A percentile compares a stretch with the other conserved stretches of the same genome.
Conservation (phyloP, 2,888 invertebrate genomes). For the Seira sanloemensis region DNA sequence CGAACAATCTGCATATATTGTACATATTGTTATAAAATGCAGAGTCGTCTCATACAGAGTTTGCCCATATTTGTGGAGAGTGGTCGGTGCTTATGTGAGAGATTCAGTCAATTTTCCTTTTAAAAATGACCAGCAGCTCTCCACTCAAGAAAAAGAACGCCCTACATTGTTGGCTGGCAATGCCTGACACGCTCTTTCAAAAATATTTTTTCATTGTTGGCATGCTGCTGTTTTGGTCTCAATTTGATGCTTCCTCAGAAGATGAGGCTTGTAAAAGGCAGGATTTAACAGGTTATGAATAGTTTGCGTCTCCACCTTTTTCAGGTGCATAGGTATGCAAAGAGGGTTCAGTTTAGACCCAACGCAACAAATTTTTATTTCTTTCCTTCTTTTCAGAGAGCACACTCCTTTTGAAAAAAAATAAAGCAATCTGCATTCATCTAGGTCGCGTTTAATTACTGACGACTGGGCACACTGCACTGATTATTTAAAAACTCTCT, state of each 20-base stretch:
- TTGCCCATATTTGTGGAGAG: too few relatives aligned
- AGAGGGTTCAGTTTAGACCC: not conserved
- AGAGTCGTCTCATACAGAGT: too few relatives aligned
- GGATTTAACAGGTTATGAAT: not conserved
- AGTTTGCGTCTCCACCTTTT: slow-evolving; percentile 1
- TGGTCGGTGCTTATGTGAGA: too few relatives aligned
- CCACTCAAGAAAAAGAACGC: too few relatives aligned
- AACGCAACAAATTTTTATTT: not conserved
- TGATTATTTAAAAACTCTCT: slow-evolving; percentile 41
- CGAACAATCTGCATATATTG: too few relatives aligned
- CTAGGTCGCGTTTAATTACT: slow-evolving; percentile 59
- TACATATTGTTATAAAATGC: too few relatives aligned
- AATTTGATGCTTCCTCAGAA: not conserved
- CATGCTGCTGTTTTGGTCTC: not conserved
- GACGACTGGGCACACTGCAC: slow-evolving; percentile 37
- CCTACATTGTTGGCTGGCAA: slow-evolving; percentile 27
- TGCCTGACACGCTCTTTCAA: slow-evolving; percentile 2
- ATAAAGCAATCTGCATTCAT: slow-evolving; percentile 51
- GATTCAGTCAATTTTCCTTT: too few relatives aligned
- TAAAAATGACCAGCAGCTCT: too few relatives aligned
- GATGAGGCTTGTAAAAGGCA: not conserved
- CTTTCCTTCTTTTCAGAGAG: slow-evolving; percentile 3
- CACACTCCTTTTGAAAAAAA: slow-evolving; percentile 3
- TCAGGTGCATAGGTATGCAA: not conserved
- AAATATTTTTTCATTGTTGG: not conserved